Percentiles rank a stretch among this genome's conserved stretches.
These are phyloP conservation scores for Arrhamphus sclerolepis DNA, from an alignment of 2,797 vertebrate genomes.

Conservation along the genomic window DNA sequence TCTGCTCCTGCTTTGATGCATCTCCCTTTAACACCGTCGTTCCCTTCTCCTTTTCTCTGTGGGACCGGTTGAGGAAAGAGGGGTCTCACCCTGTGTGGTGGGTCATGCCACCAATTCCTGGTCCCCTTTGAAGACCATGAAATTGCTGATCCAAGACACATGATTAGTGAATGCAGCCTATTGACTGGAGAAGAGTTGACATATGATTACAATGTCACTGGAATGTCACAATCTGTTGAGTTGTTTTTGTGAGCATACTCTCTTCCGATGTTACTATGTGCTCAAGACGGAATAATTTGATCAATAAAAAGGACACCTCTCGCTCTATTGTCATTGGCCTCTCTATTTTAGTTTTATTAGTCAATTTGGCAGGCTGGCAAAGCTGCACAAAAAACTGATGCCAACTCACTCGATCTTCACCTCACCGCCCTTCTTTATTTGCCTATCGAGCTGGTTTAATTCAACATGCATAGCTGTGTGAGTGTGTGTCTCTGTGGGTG, in stretches of 20 bases:
- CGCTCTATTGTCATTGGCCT: slow-evolving; percentile 50
- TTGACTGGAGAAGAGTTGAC: slow-evolving; percentile 76
- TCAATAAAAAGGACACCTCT: slow-evolving; percentile 70
- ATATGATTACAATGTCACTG: slow-evolving; percentile 81
- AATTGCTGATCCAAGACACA: slow-evolving; percentile 84
- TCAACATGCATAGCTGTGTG: slow-evolving; percentile 30
- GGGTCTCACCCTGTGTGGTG: slow-evolving; percentile 73
- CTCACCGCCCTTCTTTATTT: slow-evolving; percentile 46
- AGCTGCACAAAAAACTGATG: slow-evolving; percentile 48
- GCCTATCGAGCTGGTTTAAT: slow-evolving; percentile 46
- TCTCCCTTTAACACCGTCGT: slow-evolving; percentile 28
- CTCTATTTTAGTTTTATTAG: slow-evolving; percentile 68
- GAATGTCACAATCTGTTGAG: slow-evolving; percentile 85
- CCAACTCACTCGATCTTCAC: slow-evolving; percentile 49
- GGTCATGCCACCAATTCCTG: slow-evolving; percentile 83
- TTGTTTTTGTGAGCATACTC: slow-evolving; percentile 65
- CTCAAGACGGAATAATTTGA: slow-evolving; percentile 74
- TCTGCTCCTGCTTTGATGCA: slow-evolving; percentile 14
- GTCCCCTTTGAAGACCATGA: slow-evolving; percentile 80
- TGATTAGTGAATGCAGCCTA: slow-evolving; percentile 78
- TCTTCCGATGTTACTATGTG: slow-evolving; percentile 65
- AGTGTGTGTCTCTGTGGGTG: slow-evolving; percentile 10
- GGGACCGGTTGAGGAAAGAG: slow-evolving; percentile 58
- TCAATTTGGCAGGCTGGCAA: slow-evolving; percentile 66
- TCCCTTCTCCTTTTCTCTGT: slow-evolving; percentile 43